A percentile compares a stretch with the other conserved stretches of the same genome.
Evolutionary conservation across 2,888 invertebrate genomes (phyloP).

Genomic region (Caenorhabditis doughertyi): DNA sequence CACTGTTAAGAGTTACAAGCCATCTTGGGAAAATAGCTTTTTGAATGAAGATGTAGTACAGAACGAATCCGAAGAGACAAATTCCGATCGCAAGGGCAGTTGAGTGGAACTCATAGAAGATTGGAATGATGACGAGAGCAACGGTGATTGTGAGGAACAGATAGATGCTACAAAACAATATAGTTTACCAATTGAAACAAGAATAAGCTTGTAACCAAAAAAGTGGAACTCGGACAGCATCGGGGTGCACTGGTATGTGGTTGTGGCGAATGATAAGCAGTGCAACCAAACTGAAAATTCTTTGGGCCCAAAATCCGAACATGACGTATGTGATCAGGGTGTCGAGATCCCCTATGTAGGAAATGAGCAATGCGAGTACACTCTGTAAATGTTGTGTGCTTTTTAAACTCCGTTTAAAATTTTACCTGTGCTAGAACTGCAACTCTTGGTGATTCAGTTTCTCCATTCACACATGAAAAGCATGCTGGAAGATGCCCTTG

Average conservation of each 20-base stretch:
- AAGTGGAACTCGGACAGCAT: conserved; percentile 79
- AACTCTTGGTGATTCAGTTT: conserved; percentile 79
- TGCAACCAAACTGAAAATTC: conserved; percentile 80
- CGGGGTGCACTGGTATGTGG: conserved; percentile 81
- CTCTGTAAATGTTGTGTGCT: conserved; percentile 67
- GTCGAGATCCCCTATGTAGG: conserved; percentile 81
- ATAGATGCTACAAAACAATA: conserved; percentile 60
- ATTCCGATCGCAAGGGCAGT: conserved; percentile 80
- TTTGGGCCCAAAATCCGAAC: conserved; percentile 83
- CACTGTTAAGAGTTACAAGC: conserved; percentile 73
- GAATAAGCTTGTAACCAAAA: conserved; percentile 60
- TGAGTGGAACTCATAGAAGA: conserved; percentile 78
- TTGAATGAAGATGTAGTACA: conserved; percentile 78
- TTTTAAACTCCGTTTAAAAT: not conserved
- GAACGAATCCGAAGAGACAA: conserved; percentile 76
- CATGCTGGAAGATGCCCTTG: conserved; percentile 82
- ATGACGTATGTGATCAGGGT: conserved; percentile 81
- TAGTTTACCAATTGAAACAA: not conserved
- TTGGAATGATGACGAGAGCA: conserved; percentile 81
- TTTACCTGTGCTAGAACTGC: conserved; percentile 80
- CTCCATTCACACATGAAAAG: conserved; percentile 79
- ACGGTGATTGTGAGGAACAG: conserved; percentile 77
- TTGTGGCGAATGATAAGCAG: conserved; percentile 79
- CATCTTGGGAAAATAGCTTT: conserved; percentile 72
- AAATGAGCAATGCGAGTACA: conserved; percentile 79